Evolutionary conservation across 2,888 invertebrate genomes (phyloP).

Genomic region (Isoperla grammatica): DNA sequence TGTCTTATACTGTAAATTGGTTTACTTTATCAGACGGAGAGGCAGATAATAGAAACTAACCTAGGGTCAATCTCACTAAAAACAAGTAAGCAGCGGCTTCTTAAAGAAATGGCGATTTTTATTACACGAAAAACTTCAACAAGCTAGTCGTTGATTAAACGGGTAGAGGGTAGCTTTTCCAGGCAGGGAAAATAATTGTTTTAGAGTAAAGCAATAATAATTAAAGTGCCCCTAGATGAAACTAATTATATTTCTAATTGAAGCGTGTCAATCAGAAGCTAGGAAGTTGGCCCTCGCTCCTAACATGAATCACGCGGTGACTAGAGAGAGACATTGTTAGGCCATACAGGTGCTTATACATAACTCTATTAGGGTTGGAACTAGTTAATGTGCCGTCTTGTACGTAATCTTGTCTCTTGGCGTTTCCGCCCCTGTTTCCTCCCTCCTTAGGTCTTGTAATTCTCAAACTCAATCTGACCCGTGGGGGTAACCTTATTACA

Average conservation of each 20-base stretch:
- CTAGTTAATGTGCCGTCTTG: constrained; percentile 15
- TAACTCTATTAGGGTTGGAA: constrained; percentile 17
- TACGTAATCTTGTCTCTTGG: constrained; percentile 4
- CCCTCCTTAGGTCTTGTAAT: constrained; percentile 7
- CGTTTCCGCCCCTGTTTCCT: constrained; percentile 13
- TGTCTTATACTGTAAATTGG: background rate
- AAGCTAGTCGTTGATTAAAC: no score
- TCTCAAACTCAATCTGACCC: constrained; percentile 13
- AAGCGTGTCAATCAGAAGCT: background rate
- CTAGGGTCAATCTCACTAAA: no score
- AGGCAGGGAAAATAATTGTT: no score
- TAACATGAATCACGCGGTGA: background rate
- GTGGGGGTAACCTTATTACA: constrained; percentile 9
- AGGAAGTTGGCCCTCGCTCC: background rate
- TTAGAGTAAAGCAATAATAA: background rate
- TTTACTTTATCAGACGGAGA: constrained; percentile 3
- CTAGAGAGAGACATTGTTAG: constrained; percentile 10
- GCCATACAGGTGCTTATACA: background rate
- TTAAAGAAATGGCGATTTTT: no score
- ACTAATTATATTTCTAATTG: constrained; percentile 13
- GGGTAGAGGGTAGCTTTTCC: no score
- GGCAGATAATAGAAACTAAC: no score
- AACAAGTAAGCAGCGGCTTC: no score
- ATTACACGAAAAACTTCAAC: no score
- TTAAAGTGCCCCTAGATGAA: background rate